These are phyloP conservation scores for Montipora foliosa DNA, from an alignment of 64 coral and sea anemone genomes.

Conservation along the genomic window DNA sequence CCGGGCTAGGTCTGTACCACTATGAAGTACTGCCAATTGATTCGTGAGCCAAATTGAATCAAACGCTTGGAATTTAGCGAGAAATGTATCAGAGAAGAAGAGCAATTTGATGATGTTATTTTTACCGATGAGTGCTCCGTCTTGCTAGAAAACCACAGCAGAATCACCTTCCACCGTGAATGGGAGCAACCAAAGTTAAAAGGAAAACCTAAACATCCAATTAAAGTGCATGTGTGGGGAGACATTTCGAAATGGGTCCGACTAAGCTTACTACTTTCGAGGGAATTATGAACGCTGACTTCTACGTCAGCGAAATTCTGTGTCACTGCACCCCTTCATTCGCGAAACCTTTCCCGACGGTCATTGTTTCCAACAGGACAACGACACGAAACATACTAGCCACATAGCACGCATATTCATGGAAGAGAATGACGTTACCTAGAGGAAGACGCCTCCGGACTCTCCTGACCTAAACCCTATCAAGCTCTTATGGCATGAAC, in stretches of 20 bases:
- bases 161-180: conserved; percentile 46
- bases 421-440: too few species aligned
- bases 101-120: not conserved
- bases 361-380: too few species aligned
- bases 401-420: too few species aligned
- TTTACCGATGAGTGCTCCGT: not conserved
- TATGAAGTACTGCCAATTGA: conserved; percentile 62
- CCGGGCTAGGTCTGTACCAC: conserved; percentile 45
- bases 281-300: conserved; percentile 53
- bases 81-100: not conserved
- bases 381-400: too few species aligned
- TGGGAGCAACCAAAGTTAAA: conserved; percentile 62
- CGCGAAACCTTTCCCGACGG: too few species aligned
- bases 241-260: conserved; percentile 53
- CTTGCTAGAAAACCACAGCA: conserved; percentile 24
- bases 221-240: conserved; percentile 66
- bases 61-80: conserved; percentile 41
- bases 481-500: too few species aligned
- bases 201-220: conserved; percentile 56
- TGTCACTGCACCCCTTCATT: too few species aligned
- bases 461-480: too few species aligned
- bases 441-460: too few species aligned
- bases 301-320: conserved; percentile 26
- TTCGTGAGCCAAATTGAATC: conserved; percentile 28
- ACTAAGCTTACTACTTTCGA: conserved; percentile 43